Evolutionary conservation across 2,888 invertebrate genomes (phyloP), one percentile per base, ranked within the genome.

Genomic region (Acholoe squamosa): DNA sequence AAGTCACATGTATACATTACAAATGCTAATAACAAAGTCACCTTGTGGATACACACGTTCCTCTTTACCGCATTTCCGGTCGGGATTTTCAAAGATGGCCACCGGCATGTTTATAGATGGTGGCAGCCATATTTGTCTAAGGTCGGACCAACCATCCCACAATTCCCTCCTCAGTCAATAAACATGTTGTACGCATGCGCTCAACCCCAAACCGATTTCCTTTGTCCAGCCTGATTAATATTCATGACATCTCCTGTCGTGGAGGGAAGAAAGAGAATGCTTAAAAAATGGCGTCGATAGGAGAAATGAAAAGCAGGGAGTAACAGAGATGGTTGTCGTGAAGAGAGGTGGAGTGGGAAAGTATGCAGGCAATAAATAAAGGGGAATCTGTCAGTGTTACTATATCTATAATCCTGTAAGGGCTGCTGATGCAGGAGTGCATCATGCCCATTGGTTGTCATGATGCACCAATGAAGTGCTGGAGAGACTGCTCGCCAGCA

Each of bases 91-190:
- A 61, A 61, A 61, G 61, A 61, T 61, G 61, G 71, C 71, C 22
- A 14, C 61, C 22, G 1, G 3, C 61, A 61, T 61, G 61, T 61
- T 61, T 61, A 61, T 22, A 28, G 12, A 71, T 5, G 0, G 71
- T 7, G 71, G 71, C 71, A 1, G 71, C 71, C 71, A 71, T 71
- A 28, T 71, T 71, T 71, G 31, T 28, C 71, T 25, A 5, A 25
- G 71, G 71, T 61, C 61, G 19, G 61, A 61, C 22, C 61, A n/a
- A n/a, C 71, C 71, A 28, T 71, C 71, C 71, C 71, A 71, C 71
- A 71, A 71, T 71, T 7, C 71, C 31, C 28, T 71, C n/a, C 28
- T 19, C 61, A 25, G 1, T 19, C 25, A 71, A 25, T 71, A 71
- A n/a, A 28, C 71, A 71, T 7, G 25, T 5, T 71, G 71, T 14